Evolutionary conservation across 2,797 vertebrate genomes (phyloP).

Genomic region (Oryzias dopingdopingensis): DNA sequence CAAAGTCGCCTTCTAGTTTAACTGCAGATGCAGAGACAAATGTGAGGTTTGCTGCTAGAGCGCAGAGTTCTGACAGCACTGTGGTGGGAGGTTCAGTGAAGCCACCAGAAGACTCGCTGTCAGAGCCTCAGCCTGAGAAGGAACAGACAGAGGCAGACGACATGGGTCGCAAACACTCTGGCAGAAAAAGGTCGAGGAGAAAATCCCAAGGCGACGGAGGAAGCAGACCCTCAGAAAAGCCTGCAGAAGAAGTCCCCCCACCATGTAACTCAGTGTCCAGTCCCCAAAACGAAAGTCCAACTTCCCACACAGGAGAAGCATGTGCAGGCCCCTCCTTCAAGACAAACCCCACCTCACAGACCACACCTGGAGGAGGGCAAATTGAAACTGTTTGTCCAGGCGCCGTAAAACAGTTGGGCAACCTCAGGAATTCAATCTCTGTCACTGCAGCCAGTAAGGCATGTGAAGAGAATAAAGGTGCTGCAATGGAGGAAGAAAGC

Average conservation of each 20-base stretch:
- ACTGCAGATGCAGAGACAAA: slow-evolving; percentile 30
- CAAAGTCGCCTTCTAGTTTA: slow-evolving; percentile 30
- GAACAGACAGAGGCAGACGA: slow-evolving; percentile 36
- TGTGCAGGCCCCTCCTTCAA: slow-evolving; percentile 46
- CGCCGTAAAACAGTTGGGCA: slow-evolving; percentile 23
- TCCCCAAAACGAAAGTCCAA: slow-evolving; percentile 44
- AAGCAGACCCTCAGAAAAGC: slow-evolving; percentile 23
- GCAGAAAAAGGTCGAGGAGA: slow-evolving; percentile 55
- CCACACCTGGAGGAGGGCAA: slow-evolving; percentile 52
- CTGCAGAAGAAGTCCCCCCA: slow-evolving; percentile 29
- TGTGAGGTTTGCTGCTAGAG: slow-evolving; percentile 13
- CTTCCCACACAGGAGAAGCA: slow-evolving; percentile 26
- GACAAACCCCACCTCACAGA: slow-evolving; percentile 29
- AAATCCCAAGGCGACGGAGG: slow-evolving; percentile 55
- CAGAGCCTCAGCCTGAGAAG: slow-evolving; percentile 26
- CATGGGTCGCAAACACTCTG: slow-evolving; percentile 73
- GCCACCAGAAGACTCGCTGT: slow-evolving; percentile 39
- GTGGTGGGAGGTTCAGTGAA: slow-evolving; percentile 51
- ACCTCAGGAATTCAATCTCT: slow-evolving; percentile 26
- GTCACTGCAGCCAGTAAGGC: slow-evolving; percentile 7
- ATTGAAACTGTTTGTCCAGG: slow-evolving; percentile 26
- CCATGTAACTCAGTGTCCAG: slow-evolving; percentile 26
- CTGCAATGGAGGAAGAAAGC: slow-evolving; percentile 59
- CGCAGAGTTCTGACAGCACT: slow-evolving; percentile 32
- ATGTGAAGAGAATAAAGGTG: slow-evolving; percentile 9